phyloP scores from a whole-genome alignment of 1,140 invertebrate species.

The Drosophila pruinosa region DNA sequence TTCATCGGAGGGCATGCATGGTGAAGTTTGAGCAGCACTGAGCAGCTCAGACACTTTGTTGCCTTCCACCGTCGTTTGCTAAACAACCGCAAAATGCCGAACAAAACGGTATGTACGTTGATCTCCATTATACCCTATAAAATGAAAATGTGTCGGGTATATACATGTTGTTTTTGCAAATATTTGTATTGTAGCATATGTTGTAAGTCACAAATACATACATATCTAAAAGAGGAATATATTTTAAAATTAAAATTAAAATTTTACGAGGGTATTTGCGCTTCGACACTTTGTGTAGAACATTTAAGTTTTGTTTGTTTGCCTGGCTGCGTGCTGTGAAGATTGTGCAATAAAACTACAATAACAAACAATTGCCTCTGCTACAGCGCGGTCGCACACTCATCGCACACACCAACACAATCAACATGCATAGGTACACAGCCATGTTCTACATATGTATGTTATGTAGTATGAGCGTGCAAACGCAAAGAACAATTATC shows the following conservation, averaged over 20 bases:
- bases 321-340: slow-evolving; percentile 29
- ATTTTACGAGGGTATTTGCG: slow-evolving; percentile 7
- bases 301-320: slow-evolving; percentile 29
- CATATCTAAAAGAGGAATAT: too few species aligned
- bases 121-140: slow-evolving; percentile 5
- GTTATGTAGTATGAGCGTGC: slow-evolving; percentile 2
- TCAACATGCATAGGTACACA: slow-evolving; percentile 11
- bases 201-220: too few species aligned
- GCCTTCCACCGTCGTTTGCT: slow-evolving; percentile 1
- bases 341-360: slow-evolving; percentile 75
- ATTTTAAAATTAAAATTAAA: too few species aligned
- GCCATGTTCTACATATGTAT: not conserved
- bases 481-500: slow-evolving; percentile 43
- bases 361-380: slow-evolving; percentile 64
- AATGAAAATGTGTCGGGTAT: not conserved
- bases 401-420: slow-evolving; percentile 18
- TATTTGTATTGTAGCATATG: too few species aligned
- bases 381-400: slow-evolving; percentile 39
- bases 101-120: not conserved
- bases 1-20: slow-evolving; percentile 1
- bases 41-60: slow-evolving; percentile 22
- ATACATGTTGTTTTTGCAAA: too few species aligned
- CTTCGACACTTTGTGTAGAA: not conserved
- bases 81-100: slow-evolving; percentile 1
- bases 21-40: slow-evolving; percentile 18